Evolutionary conservation across 1,140 invertebrate species (phyloP).

Genomic region (Teleogryllus occipitalis): DNA sequence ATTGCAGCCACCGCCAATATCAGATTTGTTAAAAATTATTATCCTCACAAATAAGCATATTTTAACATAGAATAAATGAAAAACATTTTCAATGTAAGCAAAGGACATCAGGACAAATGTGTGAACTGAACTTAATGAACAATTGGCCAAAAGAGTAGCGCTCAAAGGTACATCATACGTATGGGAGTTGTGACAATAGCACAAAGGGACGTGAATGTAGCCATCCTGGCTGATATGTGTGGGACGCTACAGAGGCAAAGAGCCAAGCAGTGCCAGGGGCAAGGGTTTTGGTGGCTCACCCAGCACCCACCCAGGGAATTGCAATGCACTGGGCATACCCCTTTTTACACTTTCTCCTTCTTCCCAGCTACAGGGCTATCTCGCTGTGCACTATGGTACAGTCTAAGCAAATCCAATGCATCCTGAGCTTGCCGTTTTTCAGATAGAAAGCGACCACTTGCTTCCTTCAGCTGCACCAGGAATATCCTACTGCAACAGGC

Average conservation of each 20-base stretch:
- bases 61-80: background rate
- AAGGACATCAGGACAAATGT: background rate
- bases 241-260: background rate
- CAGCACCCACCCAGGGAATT: background rate
- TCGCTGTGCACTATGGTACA: constrained; percentile 33
- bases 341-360: background rate
- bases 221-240: background rate
- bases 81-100: background rate
- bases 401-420: constrained; percentile 64
- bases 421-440: constrained; percentile 76
- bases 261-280: background rate
- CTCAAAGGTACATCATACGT: background rate
- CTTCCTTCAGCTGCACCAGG: constrained; percentile 73
- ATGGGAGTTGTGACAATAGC: background rate
- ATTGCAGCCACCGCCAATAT: too few species aligned
- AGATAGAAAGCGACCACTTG: constrained; percentile 65
- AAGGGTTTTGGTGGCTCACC: background rate
- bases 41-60: background rate
- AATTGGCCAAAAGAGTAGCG: background rate
- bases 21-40: background rate
- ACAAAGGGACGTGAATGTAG: background rate
- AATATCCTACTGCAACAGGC: constrained; percentile 49
- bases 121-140: background rate
- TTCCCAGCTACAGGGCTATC: background rate
- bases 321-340: background rate